Conservation (phyloP, 1,140 invertebrate genomes). For the Drosophila lacteicornis region DNA sequence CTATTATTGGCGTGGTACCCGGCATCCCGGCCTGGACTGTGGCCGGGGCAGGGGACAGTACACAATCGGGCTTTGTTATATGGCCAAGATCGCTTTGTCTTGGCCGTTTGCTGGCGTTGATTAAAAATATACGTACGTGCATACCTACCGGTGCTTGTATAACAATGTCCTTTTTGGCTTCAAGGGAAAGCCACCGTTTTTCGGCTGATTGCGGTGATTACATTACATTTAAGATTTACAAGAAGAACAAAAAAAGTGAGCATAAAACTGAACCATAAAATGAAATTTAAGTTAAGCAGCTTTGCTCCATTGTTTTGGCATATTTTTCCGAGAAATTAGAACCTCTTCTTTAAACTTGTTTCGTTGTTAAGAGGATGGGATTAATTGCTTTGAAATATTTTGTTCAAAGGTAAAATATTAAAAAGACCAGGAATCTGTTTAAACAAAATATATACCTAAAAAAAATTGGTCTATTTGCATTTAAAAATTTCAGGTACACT, state of each 20-base stretch:
- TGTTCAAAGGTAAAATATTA: too few relatives aligned
- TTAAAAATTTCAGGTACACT: too few relatives aligned
- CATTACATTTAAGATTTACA: slow-evolving; percentile 10
- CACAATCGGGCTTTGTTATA: slow-evolving; percentile 53
- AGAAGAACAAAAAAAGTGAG: background rate
- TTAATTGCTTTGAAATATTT: too few relatives aligned
- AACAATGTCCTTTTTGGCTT: slow-evolving; percentile 17
- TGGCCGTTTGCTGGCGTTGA: slow-evolving; percentile 31
- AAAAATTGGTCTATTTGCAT: too few relatives aligned
- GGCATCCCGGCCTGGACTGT: background rate
- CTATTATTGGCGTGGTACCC: slow-evolving; percentile 62
- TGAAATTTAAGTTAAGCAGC: slow-evolving; percentile 14
- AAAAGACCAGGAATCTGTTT: too few relatives aligned
- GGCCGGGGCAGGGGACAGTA: slow-evolving; percentile 5
- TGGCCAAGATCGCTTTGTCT: slow-evolving; percentile 52
- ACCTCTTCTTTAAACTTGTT: background rate
- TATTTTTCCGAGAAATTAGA: background rate
- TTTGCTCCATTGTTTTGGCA: background rate
- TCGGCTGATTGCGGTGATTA: slow-evolving; percentile 12
- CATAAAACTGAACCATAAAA: slow-evolving; percentile 2
- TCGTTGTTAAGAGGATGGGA: too few relatives aligned
- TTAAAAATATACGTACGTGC: slow-evolving; percentile 41
- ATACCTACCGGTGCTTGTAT: slow-evolving; percentile 8
- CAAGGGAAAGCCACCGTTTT: slow-evolving; percentile 1
- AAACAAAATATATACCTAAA: too few relatives aligned